These are phyloP conservation scores for Fragum sueziense DNA, from an alignment of 2,888 invertebrate species.

Conservation along the genomic window DNA sequence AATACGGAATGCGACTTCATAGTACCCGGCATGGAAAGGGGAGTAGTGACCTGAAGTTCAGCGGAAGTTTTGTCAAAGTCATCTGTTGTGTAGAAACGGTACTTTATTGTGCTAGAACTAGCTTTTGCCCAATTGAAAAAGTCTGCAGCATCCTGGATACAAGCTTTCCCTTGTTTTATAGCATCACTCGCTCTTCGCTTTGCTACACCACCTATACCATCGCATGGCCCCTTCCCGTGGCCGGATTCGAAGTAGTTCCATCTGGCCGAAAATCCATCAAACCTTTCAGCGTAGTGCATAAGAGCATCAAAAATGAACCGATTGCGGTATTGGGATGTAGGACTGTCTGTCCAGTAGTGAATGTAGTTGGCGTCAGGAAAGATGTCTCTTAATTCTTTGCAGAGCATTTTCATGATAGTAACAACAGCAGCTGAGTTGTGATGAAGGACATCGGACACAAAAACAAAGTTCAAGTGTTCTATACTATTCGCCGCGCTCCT, in stretches of 20 bases:
- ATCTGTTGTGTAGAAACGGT: background rate
- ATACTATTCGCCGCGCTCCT: constrained; percentile 12
- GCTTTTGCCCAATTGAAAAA: constrained; percentile 25
- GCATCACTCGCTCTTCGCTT: constrained; percentile 56
- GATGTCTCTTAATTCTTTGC: constrained; percentile 32
- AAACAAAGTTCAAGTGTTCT: constrained; percentile 18
- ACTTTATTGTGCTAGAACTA: background rate
- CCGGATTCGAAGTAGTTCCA: constrained; percentile 63
- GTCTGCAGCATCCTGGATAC: constrained; percentile 28
- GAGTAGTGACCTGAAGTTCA: background rate
- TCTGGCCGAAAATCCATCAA: constrained; percentile 28
- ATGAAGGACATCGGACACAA: constrained; percentile 22
- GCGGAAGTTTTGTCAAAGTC: background rate
- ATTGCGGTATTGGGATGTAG: constrained; percentile 56
- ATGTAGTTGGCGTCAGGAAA: constrained; percentile 22
- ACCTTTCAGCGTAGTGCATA: constrained; percentile 11
- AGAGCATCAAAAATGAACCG: constrained; percentile 44
- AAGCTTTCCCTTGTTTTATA: constrained; percentile 20
- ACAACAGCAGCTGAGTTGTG: no score
- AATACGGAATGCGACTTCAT: constrained; percentile 19
- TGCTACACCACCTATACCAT: constrained; percentile 52
- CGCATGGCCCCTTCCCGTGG: constrained; percentile 59
- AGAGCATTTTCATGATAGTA: constrained; percentile 47
- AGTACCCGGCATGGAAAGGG: constrained; percentile 5
- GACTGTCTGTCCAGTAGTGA: constrained; percentile 56